phyloP scores from a whole-genome alignment of 2,113 vertebrate species.

The Cyprinus carpio region DNA sequence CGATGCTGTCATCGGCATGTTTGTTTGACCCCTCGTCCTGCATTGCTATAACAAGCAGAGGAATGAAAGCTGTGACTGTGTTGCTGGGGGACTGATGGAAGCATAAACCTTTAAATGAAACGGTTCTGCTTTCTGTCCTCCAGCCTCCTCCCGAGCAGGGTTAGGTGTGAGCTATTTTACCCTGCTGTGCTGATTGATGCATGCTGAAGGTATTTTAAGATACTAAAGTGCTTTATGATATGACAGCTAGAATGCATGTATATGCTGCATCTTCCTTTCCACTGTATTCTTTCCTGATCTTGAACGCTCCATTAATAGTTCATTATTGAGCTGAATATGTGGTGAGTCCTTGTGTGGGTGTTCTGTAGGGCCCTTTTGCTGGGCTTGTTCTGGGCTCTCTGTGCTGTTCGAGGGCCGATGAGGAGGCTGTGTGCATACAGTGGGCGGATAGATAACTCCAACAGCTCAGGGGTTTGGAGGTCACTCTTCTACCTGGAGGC shows the following conservation, averaged over 20 bases:
- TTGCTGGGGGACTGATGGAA: slow-evolving; percentile 18
- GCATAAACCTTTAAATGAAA: not conserved
- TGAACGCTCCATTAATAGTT: not conserved
- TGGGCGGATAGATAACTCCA: slow-evolving; percentile 39
- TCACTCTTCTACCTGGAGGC: slow-evolving; percentile 44
- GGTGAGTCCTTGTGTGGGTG: slow-evolving; percentile 47
- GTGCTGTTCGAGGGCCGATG: slow-evolving; percentile 12
- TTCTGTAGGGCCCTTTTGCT: slow-evolving; percentile 10
- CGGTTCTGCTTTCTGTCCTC: not conserved
- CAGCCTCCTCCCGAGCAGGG: not conserved
- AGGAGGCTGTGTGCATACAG: slow-evolving; percentile 22
- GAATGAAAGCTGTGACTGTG: not conserved
- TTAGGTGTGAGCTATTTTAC: slow-evolving; percentile 24
- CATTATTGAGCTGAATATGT: not conserved
- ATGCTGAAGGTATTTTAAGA: slow-evolving; percentile 3
- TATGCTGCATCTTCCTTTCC: slow-evolving; percentile 9
- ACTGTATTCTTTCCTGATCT: slow-evolving; percentile 22
- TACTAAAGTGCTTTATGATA: slow-evolving; percentile 21
- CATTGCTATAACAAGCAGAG: slow-evolving; percentile 1
- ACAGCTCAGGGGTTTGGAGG: slow-evolving; percentile 29
- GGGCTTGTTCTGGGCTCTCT: slow-evolving; percentile 10
- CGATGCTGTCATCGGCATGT: not conserved
- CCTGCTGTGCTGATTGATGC: slow-evolving; percentile 4
- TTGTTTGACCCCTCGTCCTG: slow-evolving; percentile 34
- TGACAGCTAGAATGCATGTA: not conserved